Base-by-base conservation (phyloP, 2,797 vertebrate species). In the Parambassis ranga region DNA sequence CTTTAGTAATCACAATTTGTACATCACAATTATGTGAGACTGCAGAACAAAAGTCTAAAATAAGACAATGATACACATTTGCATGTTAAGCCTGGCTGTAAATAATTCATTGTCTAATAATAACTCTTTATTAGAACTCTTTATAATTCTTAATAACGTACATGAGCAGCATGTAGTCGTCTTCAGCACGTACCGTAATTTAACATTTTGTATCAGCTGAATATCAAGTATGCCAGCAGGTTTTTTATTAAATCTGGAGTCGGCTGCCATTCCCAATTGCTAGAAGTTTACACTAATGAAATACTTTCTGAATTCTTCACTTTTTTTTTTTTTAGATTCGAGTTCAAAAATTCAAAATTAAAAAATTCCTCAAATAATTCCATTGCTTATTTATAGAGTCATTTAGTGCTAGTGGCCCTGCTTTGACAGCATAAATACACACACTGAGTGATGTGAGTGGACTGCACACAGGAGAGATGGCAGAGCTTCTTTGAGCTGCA, bases 401-500 rank as follows among this genome's bases (percentile, higher is more conserved):
- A 44, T 47, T 41, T 44, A 32, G 33, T 50, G 46, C 42, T 59
- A 19, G 42, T 39, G 51, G 44, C 50, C 11, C 14, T 6, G 14
- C 35, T 58, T 39, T 19, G 26, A 53, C 23, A 59, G 36, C 23
- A 14, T 35, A 43, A 48, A 42, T 24, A 66, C 51, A 57, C 38
- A 43, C 18, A 51, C 7, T 48, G 24, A 18, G 13, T 8, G 61
- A 55, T 47, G 62, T 10, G 47, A 31, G 62, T 10, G 47, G 31
- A 68, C 51, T 37, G 32, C 37, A 47, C 63, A 49, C n/a, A 27
- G 37, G 47, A 56, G 37, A 78, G 60, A 77, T 79, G 61, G 71
- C 14, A 2, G 39, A 73, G 58, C 47, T 18, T 52, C 73, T 85
- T 81, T 73, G 77, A 79, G 75, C 67, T 46, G 42, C 50, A 65